Base-by-base conservation (phyloP, 2,797 vertebrate genomes). In the Characodon lateralis region DNA sequence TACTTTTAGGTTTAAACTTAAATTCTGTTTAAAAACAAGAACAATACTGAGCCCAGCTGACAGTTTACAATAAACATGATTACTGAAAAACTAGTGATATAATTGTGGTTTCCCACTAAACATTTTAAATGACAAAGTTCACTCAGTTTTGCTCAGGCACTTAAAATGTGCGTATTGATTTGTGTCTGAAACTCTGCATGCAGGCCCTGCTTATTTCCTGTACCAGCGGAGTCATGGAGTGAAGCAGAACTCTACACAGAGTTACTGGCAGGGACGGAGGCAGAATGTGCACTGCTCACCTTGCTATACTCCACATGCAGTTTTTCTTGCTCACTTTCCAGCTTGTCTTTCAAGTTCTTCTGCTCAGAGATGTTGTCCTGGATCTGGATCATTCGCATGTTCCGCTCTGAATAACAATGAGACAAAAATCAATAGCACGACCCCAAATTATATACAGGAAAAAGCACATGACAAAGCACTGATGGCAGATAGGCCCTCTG, bases 371-470 rank as follows among this genome's bases (percentile, higher is more conserved):
- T 98, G 93, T 98, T 99, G 95, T 99, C 98, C 93, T 99, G 98
- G 93, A 99, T 98, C 93, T 99, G 98, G 95, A 99, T 98, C 98
- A 99, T 99, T 86, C 98, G 96, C 98, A 99, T 98, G 95, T 99
- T 99, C 89, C 98, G 95, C 95, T 99, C 98, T 99, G 90, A 89
- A 94, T 92, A 91, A 77, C 89, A 93, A 95, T 86, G 82, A 85
- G 89, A 86, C 16, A 87, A 82, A 89, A 91, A 90, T 93, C 93
- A 92, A 94, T 91, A 84, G 72, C n/a, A 74, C 31, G 77, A 93
- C 92, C 85, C 31, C 88, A 90, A 93, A 94, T 91, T 91, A 82
- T 83, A 68, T 68, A 84, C 73, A 85, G 70, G 72, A 86, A 87
- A 85, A 74, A 28, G 79, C 79, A 78, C 68, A 59, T 73, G 78